Conservation (phyloP, 2,113 vertebrate species). For the Maylandia zebra region DNA sequence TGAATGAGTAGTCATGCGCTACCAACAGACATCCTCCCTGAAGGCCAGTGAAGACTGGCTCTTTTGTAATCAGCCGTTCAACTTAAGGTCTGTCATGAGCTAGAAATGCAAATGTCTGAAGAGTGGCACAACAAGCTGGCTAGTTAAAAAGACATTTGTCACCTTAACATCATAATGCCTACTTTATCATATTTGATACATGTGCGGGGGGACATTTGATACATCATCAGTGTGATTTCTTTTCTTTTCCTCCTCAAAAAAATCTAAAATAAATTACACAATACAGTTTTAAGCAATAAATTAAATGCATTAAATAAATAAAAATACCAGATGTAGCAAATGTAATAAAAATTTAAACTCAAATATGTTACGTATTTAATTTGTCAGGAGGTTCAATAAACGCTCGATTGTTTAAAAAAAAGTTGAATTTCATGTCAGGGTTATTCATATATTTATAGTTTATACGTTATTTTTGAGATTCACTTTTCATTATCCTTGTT, state of each 20-base stretch:
- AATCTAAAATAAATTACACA: neutral
- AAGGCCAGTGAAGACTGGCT: neutral
- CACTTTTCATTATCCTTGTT: neutral
- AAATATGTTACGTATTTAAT: neutral
- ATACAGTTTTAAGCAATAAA: neutral
- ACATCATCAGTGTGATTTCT: neutral
- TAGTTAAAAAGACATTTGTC: neutral
- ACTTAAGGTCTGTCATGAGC: neutral
- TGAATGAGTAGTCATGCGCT: neutral
- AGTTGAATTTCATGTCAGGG: neutral
- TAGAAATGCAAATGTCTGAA: neutral
- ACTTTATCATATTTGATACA: neutral
- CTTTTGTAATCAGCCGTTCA: neutral
- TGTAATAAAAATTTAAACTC: neutral
- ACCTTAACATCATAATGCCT: neutral
- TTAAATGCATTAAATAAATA: neutral
- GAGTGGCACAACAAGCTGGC: neutral
- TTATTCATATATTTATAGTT: neutral
- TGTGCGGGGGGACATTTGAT: neutral
- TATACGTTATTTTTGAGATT: neutral
- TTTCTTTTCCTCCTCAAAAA: neutral
- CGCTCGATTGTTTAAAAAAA: fast-evolving
- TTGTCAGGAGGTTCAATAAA: neutral
- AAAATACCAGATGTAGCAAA: neutral
- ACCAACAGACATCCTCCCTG: neutral